Conservation (phyloP, 2,113 vertebrate species). For the Oophaga pumilio region DNA sequence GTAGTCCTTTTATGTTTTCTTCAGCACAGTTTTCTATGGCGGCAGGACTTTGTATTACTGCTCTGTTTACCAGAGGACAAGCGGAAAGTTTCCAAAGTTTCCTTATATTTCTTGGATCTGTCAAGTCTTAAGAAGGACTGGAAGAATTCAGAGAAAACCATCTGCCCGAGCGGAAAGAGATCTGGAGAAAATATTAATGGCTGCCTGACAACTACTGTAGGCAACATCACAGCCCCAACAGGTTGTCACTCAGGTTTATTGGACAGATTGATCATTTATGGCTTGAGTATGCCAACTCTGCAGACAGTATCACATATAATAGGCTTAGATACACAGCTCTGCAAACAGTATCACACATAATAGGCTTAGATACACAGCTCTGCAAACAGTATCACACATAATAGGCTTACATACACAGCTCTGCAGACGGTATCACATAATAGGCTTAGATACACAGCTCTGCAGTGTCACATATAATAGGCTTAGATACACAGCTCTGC, state of each 20-base stretch:
- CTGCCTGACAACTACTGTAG: neutral
- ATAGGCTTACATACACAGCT: neutral
- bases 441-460: neutral
- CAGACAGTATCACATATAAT: neutral
- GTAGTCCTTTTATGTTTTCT: neutral
- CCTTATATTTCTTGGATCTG: neutral
- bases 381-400: neutral
- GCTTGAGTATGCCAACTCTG: no score
- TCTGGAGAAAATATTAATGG: neutral
- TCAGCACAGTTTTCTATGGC: neutral
- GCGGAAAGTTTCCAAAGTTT: neutral
- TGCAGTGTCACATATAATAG: neutral
- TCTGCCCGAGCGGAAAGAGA: no score
- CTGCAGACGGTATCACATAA: neutral
- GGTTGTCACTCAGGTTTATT: neutral
- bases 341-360: neutral
- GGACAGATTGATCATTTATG: neutral
- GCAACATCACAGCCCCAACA: neutral
- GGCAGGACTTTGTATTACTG: slow-evolving; percentile 5
- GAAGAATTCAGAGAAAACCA: neutral
- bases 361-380: neutral
- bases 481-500: neutral
- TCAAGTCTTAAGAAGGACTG: neutral
- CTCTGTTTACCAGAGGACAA: neutral
- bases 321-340: neutral